Percentiles rank a stretch among this genome's conserved stretches.
These are phyloP conservation scores for Philaethria dido DNA, from an alignment of 2,888 invertebrate species.

Conservation along the genomic window DNA sequence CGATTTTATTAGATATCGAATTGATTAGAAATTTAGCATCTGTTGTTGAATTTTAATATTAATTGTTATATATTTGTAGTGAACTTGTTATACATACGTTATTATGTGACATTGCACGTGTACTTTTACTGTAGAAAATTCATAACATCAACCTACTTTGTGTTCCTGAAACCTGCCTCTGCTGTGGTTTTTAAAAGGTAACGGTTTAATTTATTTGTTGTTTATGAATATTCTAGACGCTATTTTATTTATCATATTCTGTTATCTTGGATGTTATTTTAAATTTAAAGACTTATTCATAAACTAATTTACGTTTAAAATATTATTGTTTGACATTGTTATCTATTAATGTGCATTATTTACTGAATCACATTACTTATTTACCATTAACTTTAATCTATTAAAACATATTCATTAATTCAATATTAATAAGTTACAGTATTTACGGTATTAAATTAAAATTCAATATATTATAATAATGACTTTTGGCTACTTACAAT, in stretches of 20 bases:
- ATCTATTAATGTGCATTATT: conserved; percentile 24
- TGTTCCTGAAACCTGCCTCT: conserved; percentile 74
- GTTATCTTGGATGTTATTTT: background rate
- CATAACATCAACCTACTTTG: conserved; percentile 69
- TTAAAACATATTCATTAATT: background rate
- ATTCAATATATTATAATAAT: background rate
- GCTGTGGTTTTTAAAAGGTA: conserved; percentile 78
- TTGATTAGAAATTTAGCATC: conserved; percentile 58
- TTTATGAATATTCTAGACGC: conserved; percentile 26
- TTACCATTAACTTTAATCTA: background rate
- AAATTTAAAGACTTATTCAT: background rate
- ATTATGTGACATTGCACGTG: conserved; percentile 61
- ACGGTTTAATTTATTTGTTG: conserved; percentile 61
- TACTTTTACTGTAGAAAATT: conserved; percentile 55
- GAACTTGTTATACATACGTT: conserved; percentile 59
- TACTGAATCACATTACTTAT: conserved; percentile 22
- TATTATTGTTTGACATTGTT: conserved; percentile 27
- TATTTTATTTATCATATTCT: background rate
- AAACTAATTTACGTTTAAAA: conserved; percentile 8
- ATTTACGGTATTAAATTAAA: background rate
- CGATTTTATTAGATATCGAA: conserved; percentile 62
- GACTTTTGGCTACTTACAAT: background rate
- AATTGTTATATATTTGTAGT: conserved; percentile 57
- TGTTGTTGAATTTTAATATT: conserved; percentile 53
- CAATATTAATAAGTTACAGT: background rate